Evolutionary conservation across 2,797 vertebrate genomes (phyloP).

Genomic region (Morus bassanus): DNA sequence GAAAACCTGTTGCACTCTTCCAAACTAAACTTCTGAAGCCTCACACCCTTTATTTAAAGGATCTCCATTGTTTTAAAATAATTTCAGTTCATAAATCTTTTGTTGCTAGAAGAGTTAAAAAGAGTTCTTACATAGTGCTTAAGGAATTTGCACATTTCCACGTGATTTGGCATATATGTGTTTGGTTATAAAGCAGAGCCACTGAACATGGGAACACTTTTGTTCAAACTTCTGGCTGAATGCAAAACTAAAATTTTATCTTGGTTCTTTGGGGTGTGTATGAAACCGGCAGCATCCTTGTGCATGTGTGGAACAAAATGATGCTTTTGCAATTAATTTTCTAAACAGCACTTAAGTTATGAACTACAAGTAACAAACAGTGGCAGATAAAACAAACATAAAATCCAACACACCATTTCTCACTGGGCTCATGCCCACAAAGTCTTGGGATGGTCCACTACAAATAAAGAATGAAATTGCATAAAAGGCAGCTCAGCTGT

Average conservation of each 20-base stretch:
- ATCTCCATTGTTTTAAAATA: not conserved
- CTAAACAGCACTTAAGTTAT: not conserved
- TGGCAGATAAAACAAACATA: not conserved
- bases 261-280: not conserved
- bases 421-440: not conserved
- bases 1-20: not conserved
- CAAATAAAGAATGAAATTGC: not conserved
- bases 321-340: not conserved
- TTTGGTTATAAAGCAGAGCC: not conserved
- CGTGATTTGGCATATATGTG: not conserved
- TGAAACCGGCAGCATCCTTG: not conserved
- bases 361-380: not conserved
- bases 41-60: not conserved
- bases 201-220: not conserved
- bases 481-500: not conserved
- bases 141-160: not conserved
- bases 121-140: not conserved
- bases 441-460: not conserved
- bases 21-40: not conserved
- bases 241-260: not conserved
- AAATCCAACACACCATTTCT: not conserved
- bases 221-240: not conserved
- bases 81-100: not conserved
- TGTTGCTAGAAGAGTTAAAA: not conserved
- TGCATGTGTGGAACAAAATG: not conserved